Conservation (phyloP, 53 echinoderm and acorn worm species). For the Paelopatides confundens region DNA sequence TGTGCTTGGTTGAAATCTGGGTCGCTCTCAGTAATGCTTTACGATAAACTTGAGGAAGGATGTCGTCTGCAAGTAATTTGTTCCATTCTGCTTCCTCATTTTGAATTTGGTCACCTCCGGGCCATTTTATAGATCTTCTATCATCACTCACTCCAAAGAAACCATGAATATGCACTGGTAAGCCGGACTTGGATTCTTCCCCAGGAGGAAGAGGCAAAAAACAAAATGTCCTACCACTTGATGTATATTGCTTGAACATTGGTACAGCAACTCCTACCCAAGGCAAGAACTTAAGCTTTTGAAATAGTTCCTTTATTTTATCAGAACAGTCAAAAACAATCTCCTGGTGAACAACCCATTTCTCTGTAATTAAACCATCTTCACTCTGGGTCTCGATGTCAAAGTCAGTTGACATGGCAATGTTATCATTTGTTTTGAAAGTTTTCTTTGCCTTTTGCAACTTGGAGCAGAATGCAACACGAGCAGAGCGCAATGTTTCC, state of each 20-base stretch:
- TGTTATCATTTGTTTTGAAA: background rate
- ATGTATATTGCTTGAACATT: background rate
- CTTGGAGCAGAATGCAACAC: background rate
- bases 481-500: background rate
- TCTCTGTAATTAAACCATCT: background rate
- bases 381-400: background rate
- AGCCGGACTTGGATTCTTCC: conserved; percentile 73
- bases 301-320: conserved; percentile 24
- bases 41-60: conserved; percentile 74
- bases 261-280: conserved; percentile 78
- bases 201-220: conserved; percentile 94
- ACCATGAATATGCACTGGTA: conserved; percentile 93
- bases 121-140: conserved; percentile 93
- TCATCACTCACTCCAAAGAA: conserved; percentile 93
- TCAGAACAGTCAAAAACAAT: conserved; percentile 4
- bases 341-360: conserved; percentile 45
- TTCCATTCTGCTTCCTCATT: conserved; percentile 87
- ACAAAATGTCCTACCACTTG: conserved; percentile 79
- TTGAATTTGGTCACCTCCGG: conserved; percentile 76
- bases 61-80: conserved; percentile 58
- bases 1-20: background rate
- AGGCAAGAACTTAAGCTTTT: conserved; percentile 69
- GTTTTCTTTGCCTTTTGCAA: background rate
- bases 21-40: conserved; percentile 55
- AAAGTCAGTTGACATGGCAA: background rate